Percentiles rank a stretch among this genome's conserved stretches.
Evolutionary conservation across 2,888 invertebrate genomes (phyloP).

Genomic region (Eumerus sabulonum): DNA sequence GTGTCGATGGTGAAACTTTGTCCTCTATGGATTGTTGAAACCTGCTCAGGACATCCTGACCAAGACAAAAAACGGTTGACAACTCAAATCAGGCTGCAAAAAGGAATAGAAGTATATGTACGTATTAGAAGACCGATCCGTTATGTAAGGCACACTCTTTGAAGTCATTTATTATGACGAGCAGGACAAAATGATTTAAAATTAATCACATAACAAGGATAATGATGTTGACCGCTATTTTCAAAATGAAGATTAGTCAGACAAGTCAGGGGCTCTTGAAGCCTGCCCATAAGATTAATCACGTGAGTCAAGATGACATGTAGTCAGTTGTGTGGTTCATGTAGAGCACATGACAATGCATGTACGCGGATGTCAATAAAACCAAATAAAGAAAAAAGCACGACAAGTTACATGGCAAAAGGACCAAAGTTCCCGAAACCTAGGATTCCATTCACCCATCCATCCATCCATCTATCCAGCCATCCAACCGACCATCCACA

Average conservation of each 20-base stretch:
- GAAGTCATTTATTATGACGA: constrained; percentile 56
- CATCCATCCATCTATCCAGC: constrained; percentile 22
- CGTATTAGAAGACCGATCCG: too few species aligned
- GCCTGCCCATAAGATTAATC: constrained; percentile 63
- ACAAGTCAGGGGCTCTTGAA: too few species aligned
- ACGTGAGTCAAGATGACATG: constrained; percentile 40
- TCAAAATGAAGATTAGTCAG: constrained; percentile 43
- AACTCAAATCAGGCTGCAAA: constrained; percentile 23
- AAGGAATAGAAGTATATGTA: neutral
- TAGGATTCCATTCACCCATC: constrained; percentile 19
- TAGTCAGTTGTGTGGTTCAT: constrained; percentile 30
- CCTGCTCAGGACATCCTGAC: too few species aligned
- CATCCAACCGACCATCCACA: constrained; percentile 44
- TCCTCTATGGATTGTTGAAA: too few species aligned
- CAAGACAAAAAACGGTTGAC: constrained; percentile 31
- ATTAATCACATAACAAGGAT: constrained; percentile 63
- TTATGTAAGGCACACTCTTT: constrained; percentile 25
- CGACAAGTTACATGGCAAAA: constrained; percentile 41
- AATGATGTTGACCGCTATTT: constrained; percentile 64
- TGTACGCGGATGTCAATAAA: constrained; percentile 9
- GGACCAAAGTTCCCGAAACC: constrained; percentile 48
- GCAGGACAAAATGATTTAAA: constrained; percentile 64
- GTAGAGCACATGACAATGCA: constrained; percentile 26
- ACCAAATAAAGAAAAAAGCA: constrained; percentile 33
- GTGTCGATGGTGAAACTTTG: too few species aligned